Evolutionary conservation across 2,888 invertebrate genomes (phyloP).

Genomic region (Aleiodes leptofemur): DNA sequence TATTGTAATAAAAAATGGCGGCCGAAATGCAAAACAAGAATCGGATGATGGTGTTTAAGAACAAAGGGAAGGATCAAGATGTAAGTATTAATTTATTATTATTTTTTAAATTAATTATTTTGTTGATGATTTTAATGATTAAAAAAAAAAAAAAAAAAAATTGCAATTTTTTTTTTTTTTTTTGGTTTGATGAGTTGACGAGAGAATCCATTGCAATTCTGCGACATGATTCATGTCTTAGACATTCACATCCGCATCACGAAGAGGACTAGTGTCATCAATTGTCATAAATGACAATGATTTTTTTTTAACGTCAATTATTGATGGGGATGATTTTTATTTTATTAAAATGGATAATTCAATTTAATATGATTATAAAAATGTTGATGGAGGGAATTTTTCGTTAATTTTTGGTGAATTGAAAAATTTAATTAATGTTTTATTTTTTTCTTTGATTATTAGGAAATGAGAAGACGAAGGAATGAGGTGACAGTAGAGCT

Average conservation of each 20-base stretch:
- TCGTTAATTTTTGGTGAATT: not conserved
- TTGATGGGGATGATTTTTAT: too few relatives aligned
- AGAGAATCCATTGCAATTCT: constrained; percentile 8
- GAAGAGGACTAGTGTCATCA: not conserved
- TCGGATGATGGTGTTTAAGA: constrained; percentile 97
- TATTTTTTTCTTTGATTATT: constrained; percentile 55
- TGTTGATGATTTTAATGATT: not conserved
- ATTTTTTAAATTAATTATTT: not conserved
- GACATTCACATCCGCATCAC: constrained; percentile 21
- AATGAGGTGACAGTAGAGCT: constrained; percentile 98
- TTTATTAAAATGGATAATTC: too few relatives aligned
- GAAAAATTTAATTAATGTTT: not conserved
- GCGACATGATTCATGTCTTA: constrained; percentile 9
- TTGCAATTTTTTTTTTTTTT: not conserved
- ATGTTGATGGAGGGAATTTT: not conserved
- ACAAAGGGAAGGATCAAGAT: constrained; percentile 97
- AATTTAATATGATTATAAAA: too few relatives aligned
- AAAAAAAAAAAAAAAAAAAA: too few relatives aligned
- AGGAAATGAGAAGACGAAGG: constrained; percentile 98
- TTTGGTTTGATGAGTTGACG: not conserved
- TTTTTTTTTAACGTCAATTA: not conserved
- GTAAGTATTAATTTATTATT: constrained; percentile 37
- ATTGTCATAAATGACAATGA: constrained; percentile 6
- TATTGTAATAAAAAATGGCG: constrained; percentile 84
- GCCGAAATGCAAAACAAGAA: constrained; percentile 85